Conservation (phyloP, 2,888 invertebrate genomes). For the Zaprionus obscuricornis region DNA sequence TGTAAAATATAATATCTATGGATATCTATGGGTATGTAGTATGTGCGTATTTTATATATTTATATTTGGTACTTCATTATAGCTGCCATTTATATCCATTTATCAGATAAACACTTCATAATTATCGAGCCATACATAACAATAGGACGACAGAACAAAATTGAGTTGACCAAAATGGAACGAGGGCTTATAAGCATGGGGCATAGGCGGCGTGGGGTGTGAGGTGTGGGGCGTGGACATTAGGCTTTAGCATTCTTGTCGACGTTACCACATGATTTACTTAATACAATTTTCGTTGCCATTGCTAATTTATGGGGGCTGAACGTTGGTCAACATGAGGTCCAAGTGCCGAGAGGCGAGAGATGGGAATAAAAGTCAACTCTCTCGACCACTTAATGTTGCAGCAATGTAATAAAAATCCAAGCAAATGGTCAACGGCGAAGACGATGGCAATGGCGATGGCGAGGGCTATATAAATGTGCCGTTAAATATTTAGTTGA, state of each 20-base stretch:
- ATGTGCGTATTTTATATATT: too few species aligned
- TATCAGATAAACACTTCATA: constrained; percentile 48
- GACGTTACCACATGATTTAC: constrained; percentile 63
- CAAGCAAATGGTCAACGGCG: constrained; percentile 43
- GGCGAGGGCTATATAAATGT: constrained; percentile 63
- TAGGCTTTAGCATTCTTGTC: too few species aligned
- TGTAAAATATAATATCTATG: too few species aligned
- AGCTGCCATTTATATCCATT: constrained; percentile 38
- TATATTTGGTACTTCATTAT: too few species aligned
- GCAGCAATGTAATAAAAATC: constrained; percentile 69
- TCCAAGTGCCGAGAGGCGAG: neutral
- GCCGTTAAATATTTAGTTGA: constrained; percentile 77
- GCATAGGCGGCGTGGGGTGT: constrained; percentile 2
- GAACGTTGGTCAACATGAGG: constrained; percentile 18
- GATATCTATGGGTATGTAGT: too few species aligned
- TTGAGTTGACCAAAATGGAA: neutral
- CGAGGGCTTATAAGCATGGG: neutral
- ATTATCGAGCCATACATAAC: constrained; percentile 37
- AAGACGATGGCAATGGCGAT: constrained; percentile 13
- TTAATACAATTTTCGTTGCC: constrained; percentile 60
- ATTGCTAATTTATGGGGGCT: constrained; percentile 64
- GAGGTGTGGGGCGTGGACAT: too few species aligned
- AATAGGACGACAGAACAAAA: constrained; percentile 28
- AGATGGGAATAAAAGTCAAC: constrained; percentile 27
- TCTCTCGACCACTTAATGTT: constrained; percentile 65